phyloP scores from a whole-genome alignment of 1,140 invertebrate species.

The Zaprionus camerounensis region DNA sequence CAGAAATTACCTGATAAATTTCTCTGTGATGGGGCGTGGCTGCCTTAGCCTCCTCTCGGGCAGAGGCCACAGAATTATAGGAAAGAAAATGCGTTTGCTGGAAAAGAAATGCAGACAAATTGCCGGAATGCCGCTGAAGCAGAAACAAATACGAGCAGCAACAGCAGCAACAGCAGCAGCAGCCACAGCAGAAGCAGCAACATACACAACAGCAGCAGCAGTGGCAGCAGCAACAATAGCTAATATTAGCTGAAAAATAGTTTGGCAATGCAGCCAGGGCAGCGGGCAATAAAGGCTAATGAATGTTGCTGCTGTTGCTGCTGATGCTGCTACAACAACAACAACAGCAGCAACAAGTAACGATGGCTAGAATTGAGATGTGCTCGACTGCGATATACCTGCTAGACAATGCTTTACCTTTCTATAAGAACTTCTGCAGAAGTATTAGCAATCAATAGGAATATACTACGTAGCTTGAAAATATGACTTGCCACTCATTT shows the following conservation, averaged over 20 bases:
- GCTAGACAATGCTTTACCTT: not conserved
- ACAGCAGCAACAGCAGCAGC: slow-evolving; percentile 1
- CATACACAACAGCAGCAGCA: slow-evolving; percentile 34
- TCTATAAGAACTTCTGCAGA: not conserved
- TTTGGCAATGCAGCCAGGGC: slow-evolving; percentile 63
- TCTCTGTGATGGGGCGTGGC: slow-evolving; percentile 6
- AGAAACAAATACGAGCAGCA: slow-evolving; percentile 65
- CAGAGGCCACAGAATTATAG: slow-evolving; percentile 38
- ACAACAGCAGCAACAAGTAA: slow-evolving; percentile 16
- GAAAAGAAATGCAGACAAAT: slow-evolving; percentile 79
- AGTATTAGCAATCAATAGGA: no score
- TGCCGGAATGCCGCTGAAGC: slow-evolving; percentile 76
- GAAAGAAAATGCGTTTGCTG: slow-evolving; percentile 61
- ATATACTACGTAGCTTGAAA: no score
- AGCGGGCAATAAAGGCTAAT: slow-evolving; percentile 38
- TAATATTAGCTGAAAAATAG: slow-evolving; percentile 82
- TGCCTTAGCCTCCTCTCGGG: slow-evolving; percentile 6
- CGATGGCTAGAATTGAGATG: not conserved
- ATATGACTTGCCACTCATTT: no score
- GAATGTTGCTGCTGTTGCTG: slow-evolving; percentile 39
- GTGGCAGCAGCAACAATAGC: slow-evolving; percentile 56
- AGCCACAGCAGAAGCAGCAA: slow-evolving; percentile 24
- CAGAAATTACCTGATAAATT: slow-evolving; percentile 65
- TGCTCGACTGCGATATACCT: not conserved
- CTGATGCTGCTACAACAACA: not conserved